Conservation (phyloP, 2,797 vertebrate species). For the Danio aesculapii region DNA sequence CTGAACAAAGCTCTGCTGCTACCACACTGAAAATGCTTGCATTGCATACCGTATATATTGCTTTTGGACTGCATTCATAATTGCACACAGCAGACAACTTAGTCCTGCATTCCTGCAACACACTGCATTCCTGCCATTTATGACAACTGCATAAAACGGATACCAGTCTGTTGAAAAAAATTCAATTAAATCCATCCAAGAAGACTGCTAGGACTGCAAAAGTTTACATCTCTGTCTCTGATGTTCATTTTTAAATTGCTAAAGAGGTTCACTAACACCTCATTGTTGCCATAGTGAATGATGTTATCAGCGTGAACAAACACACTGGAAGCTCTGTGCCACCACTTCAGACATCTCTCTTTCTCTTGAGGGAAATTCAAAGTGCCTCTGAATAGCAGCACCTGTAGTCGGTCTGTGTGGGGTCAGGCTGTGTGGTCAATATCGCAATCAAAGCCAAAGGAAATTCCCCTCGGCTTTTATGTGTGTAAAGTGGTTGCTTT, state of each 20-base stretch:
- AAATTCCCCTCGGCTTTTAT: neutral
- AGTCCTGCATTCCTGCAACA: too few species aligned
- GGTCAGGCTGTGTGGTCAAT: constrained; percentile 12
- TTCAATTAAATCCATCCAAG: neutral
- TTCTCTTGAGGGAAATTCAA: neutral
- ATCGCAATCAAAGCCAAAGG: constrained; percentile 22
- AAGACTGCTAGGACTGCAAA: neutral
- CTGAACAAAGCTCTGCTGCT: too few species aligned
- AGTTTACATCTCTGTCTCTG: neutral
- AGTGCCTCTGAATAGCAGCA: constrained; percentile 1
- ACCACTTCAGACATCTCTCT: constrained; percentile 17
- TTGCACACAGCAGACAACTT: too few species aligned
- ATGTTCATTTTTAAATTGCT: neutral
- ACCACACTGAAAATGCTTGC: too few species aligned
- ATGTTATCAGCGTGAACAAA: neutral
- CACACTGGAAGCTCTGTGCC: neutral
- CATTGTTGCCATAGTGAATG: neutral
- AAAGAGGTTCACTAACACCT: constrained; percentile 1
- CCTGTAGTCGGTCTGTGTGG: neutral
- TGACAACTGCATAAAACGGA: too few species aligned
- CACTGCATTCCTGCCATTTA: too few species aligned
- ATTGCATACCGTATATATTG: too few species aligned
- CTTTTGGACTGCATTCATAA: too few species aligned
- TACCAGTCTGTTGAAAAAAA: too few species aligned
- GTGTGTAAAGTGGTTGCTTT: constrained; percentile 7